Evolutionary conservation across 2,888 invertebrate species (phyloP).

Genomic region (Odontomyia ornata): DNA sequence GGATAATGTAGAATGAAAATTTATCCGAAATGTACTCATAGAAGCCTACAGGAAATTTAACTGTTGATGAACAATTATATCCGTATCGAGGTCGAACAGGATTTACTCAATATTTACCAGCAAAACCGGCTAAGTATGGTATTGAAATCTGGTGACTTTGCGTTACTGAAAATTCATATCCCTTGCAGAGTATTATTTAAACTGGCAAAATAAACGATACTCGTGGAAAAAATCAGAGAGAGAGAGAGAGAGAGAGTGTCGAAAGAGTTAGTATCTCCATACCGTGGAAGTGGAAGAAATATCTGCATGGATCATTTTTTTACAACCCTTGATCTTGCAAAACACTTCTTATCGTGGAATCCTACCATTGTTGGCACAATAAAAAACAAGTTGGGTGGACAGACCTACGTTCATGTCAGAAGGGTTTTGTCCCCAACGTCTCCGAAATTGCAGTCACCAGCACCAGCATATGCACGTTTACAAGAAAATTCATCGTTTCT

Average conservation of each 20-base stretch:
- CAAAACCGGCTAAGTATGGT: conserved; percentile 54
- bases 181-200: too few relatives aligned
- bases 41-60: conserved; percentile 54
- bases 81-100: conserved; percentile 54
- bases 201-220: too few relatives aligned
- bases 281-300: conserved; percentile 29
- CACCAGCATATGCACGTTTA: too few relatives aligned
- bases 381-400: too few relatives aligned
- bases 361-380: conserved; percentile 37
- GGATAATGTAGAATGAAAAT: conserved; percentile 56
- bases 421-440: too few relatives aligned
- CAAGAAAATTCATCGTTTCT: too few relatives aligned
- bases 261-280: conserved; percentile 51
- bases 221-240: too few relatives aligned
- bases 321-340: background rate
- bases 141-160: conserved; percentile 55
- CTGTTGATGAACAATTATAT: conserved; percentile 56
- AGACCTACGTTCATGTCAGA: too few relatives aligned
- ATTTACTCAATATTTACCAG: conserved; percentile 54
- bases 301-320: conserved; percentile 19
- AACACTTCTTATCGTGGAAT: conserved; percentile 18
- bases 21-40: conserved; percentile 53
- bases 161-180: conserved; percentile 53
- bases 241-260: too few relatives aligned
- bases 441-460: too few relatives aligned